These are phyloP conservation scores for Polypterus senegalus DNA, from an alignment of 2,113 vertebrate species.

Conservation along the genomic window DNA sequence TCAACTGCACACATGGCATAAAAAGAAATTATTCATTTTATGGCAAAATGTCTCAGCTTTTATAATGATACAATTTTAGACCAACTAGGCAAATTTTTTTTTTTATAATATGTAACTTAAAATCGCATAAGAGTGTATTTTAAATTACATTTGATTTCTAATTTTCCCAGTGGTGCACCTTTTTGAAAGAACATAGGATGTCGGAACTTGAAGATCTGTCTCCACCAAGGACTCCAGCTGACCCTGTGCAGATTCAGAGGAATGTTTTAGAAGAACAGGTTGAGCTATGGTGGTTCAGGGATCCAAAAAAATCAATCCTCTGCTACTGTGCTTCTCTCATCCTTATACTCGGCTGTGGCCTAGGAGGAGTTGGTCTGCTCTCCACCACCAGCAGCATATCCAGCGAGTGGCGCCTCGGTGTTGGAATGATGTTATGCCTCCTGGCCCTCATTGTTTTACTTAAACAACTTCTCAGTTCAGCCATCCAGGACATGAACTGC, in stretches of 20 bases:
- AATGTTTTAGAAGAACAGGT: slow-evolving; percentile 83
- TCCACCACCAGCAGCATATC: slow-evolving; percentile 89
- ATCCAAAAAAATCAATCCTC: slow-evolving; percentile 74
- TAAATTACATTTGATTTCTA: too few relatives aligned
- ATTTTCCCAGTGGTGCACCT: too few relatives aligned
- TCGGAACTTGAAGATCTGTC: slow-evolving; percentile 60
- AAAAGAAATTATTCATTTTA: too few relatives aligned
- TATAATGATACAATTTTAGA: too few relatives aligned
- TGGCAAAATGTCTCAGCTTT: too few relatives aligned
- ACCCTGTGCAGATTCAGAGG: slow-evolving; percentile 57
- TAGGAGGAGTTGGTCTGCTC: slow-evolving; percentile 74
- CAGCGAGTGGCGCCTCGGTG: slow-evolving; percentile 81
- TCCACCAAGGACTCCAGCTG: slow-evolving; percentile 30
- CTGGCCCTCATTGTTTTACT: slow-evolving; percentile 79
- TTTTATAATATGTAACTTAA: too few relatives aligned
- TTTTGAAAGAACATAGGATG: slow-evolving; percentile 35
- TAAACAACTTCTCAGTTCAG: slow-evolving; percentile 91
- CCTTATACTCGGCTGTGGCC: slow-evolving; percentile 75
- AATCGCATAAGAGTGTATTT: too few relatives aligned
- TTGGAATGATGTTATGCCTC: slow-evolving; percentile 77
- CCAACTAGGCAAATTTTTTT: too few relatives aligned
- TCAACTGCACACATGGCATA: too few relatives aligned
- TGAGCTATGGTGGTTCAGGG: slow-evolving; percentile 94
- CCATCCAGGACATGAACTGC: slow-evolving; percentile 97
- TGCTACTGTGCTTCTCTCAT: slow-evolving; percentile 75